A percentile compares a stretch with the other conserved stretches of the same genome.
phyloP scores from a whole-genome alignment of 2,888 invertebrate genomes.

The Brachyptera risi region DNA sequence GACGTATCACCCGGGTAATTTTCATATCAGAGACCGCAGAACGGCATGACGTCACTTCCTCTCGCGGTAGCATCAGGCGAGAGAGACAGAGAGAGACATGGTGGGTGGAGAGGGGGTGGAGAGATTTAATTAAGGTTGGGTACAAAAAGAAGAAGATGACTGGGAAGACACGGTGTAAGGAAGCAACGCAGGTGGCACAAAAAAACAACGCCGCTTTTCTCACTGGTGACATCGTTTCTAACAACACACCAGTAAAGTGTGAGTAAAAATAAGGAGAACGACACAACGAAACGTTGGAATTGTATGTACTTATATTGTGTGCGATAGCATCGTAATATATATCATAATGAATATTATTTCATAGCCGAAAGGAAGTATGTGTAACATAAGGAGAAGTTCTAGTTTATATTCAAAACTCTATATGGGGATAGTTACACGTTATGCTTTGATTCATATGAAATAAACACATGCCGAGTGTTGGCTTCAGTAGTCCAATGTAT shows the following conservation, averaged over 20 bases:
- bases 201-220: slow-evolving; percentile 23
- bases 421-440: no score
- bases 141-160: slow-evolving; percentile 27
- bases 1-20: slow-evolving; percentile 26
- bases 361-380: no score
- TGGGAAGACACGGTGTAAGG: slow-evolving; percentile 17
- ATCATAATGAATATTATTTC: no score
- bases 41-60: slow-evolving; percentile 24
- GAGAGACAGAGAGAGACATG: slow-evolving; percentile 1
- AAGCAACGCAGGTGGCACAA: slow-evolving; percentile 28
- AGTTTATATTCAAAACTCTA: no score
- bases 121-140: slow-evolving; percentile 33
- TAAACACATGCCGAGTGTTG: no score
- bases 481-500: no score
- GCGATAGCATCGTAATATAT: no score
- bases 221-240: slow-evolving; percentile 26
- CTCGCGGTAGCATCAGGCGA: slow-evolving; percentile 15
- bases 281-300: not conserved
- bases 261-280: slow-evolving; percentile 17
- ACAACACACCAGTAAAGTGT: slow-evolving; percentile 20
- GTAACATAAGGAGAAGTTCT: no score
- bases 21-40: slow-evolving; percentile 30
- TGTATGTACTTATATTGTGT: no score
- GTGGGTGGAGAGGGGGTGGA: slow-evolving; percentile 21
- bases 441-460: no score